A percentile compares a stretch with the other conserved stretches of the same genome.
phyloP scores from a whole-genome alignment of 2,113 vertebrate genomes.

The Geothlypis trichas region DNA sequence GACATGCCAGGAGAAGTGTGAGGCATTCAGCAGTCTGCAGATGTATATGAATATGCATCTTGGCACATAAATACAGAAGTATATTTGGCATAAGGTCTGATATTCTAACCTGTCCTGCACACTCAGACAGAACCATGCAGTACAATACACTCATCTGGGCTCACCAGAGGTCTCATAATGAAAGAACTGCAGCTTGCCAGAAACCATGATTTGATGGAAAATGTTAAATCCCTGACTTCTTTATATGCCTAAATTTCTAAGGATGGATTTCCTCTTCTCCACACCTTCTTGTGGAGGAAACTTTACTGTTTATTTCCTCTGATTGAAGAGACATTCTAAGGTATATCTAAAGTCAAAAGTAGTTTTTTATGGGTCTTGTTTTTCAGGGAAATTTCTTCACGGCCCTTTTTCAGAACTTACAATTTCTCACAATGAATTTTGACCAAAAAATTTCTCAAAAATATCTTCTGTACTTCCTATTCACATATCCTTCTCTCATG shows the following conservation, averaged over 20 bases:
- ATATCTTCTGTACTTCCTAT: neutral
- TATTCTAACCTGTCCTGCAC: neutral
- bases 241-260: neutral
- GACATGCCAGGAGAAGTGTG: neutral
- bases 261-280: neutral
- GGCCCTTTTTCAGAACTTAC: neutral
- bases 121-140: neutral
- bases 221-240: neutral
- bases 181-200: neutral
- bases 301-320: neutral
- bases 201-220: neutral
- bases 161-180: neutral
- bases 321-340: neutral
- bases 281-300: neutral
- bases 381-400: neutral
- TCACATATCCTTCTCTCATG: neutral
- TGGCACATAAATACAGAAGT: neutral
- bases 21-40: neutral
- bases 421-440: neutral
- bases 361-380: neutral
- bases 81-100: neutral
- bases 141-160: neutral
- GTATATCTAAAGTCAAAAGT: neutral
- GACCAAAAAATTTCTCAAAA: neutral
- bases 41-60: neutral